Conservation (phyloP, 2,113 vertebrate species). For the Callipepla squamata region DNA sequence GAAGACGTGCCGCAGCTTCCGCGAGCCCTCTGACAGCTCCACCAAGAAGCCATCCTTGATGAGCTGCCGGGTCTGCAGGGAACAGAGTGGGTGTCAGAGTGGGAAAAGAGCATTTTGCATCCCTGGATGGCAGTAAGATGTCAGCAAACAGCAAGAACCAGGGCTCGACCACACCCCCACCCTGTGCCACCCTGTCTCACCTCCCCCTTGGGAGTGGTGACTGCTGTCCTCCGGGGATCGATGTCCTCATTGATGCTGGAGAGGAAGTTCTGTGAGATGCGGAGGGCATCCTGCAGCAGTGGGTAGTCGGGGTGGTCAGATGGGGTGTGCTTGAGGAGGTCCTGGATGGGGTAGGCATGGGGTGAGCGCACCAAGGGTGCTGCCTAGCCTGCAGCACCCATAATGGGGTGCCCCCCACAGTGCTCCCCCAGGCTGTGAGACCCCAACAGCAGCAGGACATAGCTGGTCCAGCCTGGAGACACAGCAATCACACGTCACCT, state of each 20-base stretch:
- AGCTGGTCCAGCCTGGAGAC: background rate
- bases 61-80: conserved; percentile 90
- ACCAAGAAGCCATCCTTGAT: conserved; percentile 98
- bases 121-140: fast-evolving
- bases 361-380: fast-evolving
- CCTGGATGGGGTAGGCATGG: conserved; percentile 70
- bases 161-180: background rate
- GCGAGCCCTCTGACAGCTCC: conserved; percentile 93
- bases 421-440: fast-evolving
- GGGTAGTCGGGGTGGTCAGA: conserved; percentile 97
- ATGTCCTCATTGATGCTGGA: conserved; percentile 99
- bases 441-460: background rate
- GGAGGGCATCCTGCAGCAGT: conserved; percentile 93
- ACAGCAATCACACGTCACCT: background rate
- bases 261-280: conserved; percentile 98
- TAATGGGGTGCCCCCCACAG: background rate
- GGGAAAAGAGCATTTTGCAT: background rate
- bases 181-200: conserved; percentile 66
- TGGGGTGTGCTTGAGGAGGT: conserved; percentile 96
- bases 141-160: background rate
- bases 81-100: background rate
- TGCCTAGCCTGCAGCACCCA: background rate
- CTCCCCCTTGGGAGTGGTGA: conserved; percentile 98
- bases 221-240: conserved; percentile 91
- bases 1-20: conserved; percentile 98